A percentile compares a stretch with the other conserved stretches of the same genome.
These are phyloP conservation scores for Chlorospingus flavigularis DNA, from an alignment of 2,797 vertebrate genomes.

Conservation along the genomic window DNA sequence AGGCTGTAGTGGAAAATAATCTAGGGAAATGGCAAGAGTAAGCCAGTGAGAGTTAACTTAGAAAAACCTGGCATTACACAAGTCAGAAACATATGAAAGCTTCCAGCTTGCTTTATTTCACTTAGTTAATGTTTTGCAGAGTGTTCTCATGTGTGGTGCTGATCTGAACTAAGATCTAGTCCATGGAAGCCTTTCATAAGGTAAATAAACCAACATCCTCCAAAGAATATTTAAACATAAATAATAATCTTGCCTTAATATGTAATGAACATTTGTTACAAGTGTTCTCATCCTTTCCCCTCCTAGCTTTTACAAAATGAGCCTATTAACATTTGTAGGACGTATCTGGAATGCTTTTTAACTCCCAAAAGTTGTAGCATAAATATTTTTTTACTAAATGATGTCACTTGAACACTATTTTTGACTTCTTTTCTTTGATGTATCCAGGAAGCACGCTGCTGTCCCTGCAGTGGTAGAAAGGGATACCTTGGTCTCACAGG, in stretches of 20 bases:
- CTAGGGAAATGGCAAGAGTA: neutral
- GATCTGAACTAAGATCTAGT: conserved; percentile 10
- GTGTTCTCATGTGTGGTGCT: neutral
- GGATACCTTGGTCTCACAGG: neutral
- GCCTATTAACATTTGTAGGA: neutral
- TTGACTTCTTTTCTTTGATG: neutral
- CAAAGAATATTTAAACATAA: neutral
- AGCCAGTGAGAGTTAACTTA: neutral
- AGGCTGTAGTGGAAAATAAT: neutral
- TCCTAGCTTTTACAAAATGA: neutral
- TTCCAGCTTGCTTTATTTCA: neutral
- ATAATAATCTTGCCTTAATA: neutral
- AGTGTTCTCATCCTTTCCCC: neutral
- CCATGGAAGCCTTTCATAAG: neutral
- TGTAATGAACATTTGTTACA: neutral
- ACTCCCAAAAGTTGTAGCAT: neutral
- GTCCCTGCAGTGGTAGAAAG: neutral
- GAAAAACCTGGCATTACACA: neutral
- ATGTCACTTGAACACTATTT: neutral
- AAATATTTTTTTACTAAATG: neutral
- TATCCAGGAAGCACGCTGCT: neutral
- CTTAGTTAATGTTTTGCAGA: conserved; percentile 40
- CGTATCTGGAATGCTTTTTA: neutral
- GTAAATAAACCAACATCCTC: neutral
- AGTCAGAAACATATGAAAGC: neutral